Percentiles rank a stretch among this genome's conserved stretches.
phyloP scores from a whole-genome alignment of 2,888 invertebrate species.

The Apomyelois bistriatella region DNA sequence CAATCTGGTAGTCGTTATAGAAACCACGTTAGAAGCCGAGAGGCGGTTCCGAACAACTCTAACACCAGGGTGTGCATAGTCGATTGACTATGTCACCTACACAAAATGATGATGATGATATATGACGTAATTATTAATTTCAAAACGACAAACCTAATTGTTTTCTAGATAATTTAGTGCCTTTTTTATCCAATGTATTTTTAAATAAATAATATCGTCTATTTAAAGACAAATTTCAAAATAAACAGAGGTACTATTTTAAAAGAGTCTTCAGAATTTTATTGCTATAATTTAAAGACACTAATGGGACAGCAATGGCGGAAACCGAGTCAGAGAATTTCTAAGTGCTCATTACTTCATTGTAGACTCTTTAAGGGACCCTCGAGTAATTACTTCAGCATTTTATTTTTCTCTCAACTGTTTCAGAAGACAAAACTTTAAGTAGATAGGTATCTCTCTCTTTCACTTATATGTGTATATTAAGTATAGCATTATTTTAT shows the following conservation, averaged over 20 bases:
- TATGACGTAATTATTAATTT: too few relatives aligned
- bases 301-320: slow-evolving; percentile 13
- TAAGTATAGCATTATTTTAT: neutral
- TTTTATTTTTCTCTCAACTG: slow-evolving; percentile 26
- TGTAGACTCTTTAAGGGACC: slow-evolving; percentile 42
- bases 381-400: slow-evolving; percentile 50
- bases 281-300: slow-evolving; percentile 13
- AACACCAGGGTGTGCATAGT: too few relatives aligned
- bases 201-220: neutral
- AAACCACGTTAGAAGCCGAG: too few relatives aligned
- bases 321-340: slow-evolving; percentile 38
- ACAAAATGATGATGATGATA: too few relatives aligned
- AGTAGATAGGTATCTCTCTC: neutral
- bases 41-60: too few relatives aligned
- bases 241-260: neutral
- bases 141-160: too few relatives aligned
- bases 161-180: too few relatives aligned
- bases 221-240: neutral
- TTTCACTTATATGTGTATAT: too few relatives aligned
- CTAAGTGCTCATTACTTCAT: slow-evolving; percentile 52
- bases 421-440: neutral
- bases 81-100: too few relatives aligned
- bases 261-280: slow-evolving; percentile 8
- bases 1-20: too few relatives aligned
- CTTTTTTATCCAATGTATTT: neutral